A percentile compares a stretch with the other conserved stretches of the same genome.
Conservation (phyloP, 2,797 vertebrate species). For the Zenarchopterus dispar region DNA sequence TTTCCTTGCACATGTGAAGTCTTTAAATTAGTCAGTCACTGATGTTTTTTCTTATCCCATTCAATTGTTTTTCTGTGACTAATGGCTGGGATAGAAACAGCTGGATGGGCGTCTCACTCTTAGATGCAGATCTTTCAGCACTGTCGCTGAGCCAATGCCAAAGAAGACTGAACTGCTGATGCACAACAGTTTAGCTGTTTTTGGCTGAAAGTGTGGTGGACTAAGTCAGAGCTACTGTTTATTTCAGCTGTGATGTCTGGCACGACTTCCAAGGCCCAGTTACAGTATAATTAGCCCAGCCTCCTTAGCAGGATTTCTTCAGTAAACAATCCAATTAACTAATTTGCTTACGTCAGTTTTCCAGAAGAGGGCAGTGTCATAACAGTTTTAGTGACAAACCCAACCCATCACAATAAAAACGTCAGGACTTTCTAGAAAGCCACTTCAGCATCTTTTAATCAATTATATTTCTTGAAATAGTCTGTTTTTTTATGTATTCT, state of each 20-base stretch:
- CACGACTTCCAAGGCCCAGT: neutral
- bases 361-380: slow-evolving; percentile 79
- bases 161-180: neutral
- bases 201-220: neutral
- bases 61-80: neutral
- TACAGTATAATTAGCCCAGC: slow-evolving; percentile 5
- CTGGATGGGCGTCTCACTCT: slow-evolving; percentile 23
- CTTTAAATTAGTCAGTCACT: neutral
- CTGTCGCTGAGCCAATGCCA: slow-evolving; percentile 1
- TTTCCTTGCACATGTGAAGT: neutral
- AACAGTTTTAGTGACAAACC: slow-evolving; percentile 56
- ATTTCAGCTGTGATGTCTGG: neutral
- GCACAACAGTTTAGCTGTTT: neutral
- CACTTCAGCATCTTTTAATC: neutral
- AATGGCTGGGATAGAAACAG: slow-evolving; percentile 12
- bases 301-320: slow-evolving; percentile 1
- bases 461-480: neutral
- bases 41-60: neutral
- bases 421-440: neutral
- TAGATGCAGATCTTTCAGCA: slow-evolving; percentile 41
- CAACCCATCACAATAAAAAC: slow-evolving; percentile 7
- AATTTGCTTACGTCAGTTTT: slow-evolving; percentile 61
- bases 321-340: slow-evolving; percentile 64
- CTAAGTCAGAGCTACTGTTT: neutral
- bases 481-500: neutral